Percentiles rank a stretch among this genome's conserved stretches.
Conservation (phyloP, 2,888 invertebrate species). For the Limnephilus lunatus region DNA sequence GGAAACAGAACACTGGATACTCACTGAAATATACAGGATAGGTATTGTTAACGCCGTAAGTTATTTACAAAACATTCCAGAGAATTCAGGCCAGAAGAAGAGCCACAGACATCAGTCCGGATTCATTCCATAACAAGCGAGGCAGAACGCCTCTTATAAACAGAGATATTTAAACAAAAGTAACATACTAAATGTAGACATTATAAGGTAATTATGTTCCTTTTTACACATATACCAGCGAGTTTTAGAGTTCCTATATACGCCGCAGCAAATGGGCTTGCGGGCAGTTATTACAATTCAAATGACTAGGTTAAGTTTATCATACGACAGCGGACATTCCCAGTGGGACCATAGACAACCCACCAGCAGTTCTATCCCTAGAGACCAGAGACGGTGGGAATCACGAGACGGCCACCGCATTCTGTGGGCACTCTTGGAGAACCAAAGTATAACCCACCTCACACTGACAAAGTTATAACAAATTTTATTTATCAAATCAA, state of each 20-base stretch:
- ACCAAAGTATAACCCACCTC: conserved; percentile 39
- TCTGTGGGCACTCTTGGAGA: conserved; percentile 60
- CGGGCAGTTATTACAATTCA: conserved; percentile 77
- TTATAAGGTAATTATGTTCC: conserved; percentile 70
- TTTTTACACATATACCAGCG: conserved; percentile 86
- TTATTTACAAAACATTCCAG: conserved; percentile 55
- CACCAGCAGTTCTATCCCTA: background rate
- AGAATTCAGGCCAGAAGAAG: background rate
- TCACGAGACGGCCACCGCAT: background rate
- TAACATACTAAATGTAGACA: conserved; percentile 72
- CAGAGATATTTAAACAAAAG: conserved; percentile 30
- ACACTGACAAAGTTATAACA: conserved; percentile 20
- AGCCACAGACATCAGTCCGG: background rate
- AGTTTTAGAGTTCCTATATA: conserved; percentile 87
- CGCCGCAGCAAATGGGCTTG: conserved; percentile 73
- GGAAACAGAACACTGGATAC: conserved; percentile 55
- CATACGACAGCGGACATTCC: conserved; percentile 64
- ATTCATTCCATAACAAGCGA: conserved; percentile 20
- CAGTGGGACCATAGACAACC: conserved; percentile 53
- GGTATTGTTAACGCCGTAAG: conserved; percentile 50
- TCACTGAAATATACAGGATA: conserved; percentile 53
- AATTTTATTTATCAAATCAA: conserved; percentile 39
- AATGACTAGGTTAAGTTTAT: conserved; percentile 77
- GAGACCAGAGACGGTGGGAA: background rate
- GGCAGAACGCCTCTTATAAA: background rate